These are phyloP conservation scores for Notocelia uddmanniana DNA, from an alignment of 2,888 invertebrate species.

Conservation along the genomic window DNA sequence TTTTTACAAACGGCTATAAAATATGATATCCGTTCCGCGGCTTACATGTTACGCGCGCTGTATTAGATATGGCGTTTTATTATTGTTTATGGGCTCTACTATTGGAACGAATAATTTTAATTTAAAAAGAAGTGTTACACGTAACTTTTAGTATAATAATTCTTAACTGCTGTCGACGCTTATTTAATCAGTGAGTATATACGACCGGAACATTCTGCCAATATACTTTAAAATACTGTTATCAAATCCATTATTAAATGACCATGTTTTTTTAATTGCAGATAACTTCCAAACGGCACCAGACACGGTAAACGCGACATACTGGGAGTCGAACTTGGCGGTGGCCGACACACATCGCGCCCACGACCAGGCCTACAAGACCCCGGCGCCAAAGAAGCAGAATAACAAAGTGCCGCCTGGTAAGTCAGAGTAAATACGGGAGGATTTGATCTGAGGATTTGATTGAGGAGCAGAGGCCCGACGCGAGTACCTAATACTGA, in stretches of 20 bases:
- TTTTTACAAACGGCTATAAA: slow-evolving; percentile 48
- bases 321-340: slow-evolving; percentile 62
- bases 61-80: slow-evolving; percentile 51
- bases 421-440: background rate
- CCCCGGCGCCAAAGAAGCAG: slow-evolving; percentile 2
- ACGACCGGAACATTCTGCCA: no score
- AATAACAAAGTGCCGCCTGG: background rate
- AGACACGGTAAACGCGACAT: slow-evolving; percentile 62
- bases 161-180: slow-evolving; percentile 28
- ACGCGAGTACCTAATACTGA: background rate
- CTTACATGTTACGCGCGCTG: slow-evolving; percentile 25
- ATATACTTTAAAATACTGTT: background rate
- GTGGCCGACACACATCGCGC: slow-evolving; percentile 55
- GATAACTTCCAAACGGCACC: slow-evolving; percentile 61
- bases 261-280: slow-evolving; percentile 55
- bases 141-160: slow-evolving; percentile 33
- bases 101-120: slow-evolving; percentile 45
- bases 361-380: slow-evolving; percentile 15
- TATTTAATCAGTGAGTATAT: slow-evolving; percentile 21
- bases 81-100: slow-evolving; percentile 49
- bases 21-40: slow-evolving; percentile 44
- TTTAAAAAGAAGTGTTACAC: slow-evolving; percentile 29
- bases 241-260: background rate
- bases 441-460: background rate
- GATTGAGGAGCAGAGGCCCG: background rate